A percentile compares a stretch with the other conserved stretches of the same genome.
These are phyloP conservation scores for Amphiprion clarkii DNA, from an alignment of 2,797 vertebrate genomes.

Conservation along the genomic window DNA sequence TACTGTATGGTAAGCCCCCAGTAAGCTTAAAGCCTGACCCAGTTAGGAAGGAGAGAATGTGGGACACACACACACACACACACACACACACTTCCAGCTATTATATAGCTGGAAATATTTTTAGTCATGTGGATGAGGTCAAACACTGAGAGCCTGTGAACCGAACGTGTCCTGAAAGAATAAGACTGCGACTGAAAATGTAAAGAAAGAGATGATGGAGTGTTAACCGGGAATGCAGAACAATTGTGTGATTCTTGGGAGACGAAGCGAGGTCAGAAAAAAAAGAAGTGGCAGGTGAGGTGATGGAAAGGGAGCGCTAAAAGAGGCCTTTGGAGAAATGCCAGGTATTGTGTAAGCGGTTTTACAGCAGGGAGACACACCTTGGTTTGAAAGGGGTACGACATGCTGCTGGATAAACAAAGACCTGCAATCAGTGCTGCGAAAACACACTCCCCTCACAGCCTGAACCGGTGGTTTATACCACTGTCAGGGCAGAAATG, in stretches of 20 bases:
- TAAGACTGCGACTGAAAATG: conserved; percentile 2
- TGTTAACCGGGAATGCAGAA: conserved; percentile 7
- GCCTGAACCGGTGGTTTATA: conserved; percentile 32
- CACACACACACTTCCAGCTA: conserved; percentile 66
- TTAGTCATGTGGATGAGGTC: conserved; percentile 73
- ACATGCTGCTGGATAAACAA: conserved; percentile 53
- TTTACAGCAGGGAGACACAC: conserved; percentile 61
- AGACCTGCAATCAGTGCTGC: conserved; percentile 35
- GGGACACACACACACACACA: conserved; percentile 62
- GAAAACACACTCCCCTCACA: conserved; percentile 32
- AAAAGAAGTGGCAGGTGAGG: conserved; percentile 40
- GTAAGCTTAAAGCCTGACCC: conserved; percentile 77
- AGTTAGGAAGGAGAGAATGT: conserved; percentile 76
- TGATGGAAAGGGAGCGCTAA: conserved; percentile 32
- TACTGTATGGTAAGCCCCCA: conserved; percentile 66
- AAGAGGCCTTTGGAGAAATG: conserved; percentile 38
- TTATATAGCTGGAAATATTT: conserved; percentile 78
- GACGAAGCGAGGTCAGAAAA: neutral
- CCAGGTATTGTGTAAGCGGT: conserved; percentile 72
- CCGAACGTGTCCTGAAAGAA: conserved; percentile 26
- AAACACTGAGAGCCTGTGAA: conserved; percentile 59
- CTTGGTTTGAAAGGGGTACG: conserved; percentile 41
- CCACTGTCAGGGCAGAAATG: conserved; percentile 33
- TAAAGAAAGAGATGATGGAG: conserved; percentile 32
- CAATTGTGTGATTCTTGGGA: conserved; percentile 15